Evolutionary conservation across 2,113 vertebrate species (phyloP), one percentile per base, ranked within the genome.

Genomic region (Carettochelys insculpta): DNA sequence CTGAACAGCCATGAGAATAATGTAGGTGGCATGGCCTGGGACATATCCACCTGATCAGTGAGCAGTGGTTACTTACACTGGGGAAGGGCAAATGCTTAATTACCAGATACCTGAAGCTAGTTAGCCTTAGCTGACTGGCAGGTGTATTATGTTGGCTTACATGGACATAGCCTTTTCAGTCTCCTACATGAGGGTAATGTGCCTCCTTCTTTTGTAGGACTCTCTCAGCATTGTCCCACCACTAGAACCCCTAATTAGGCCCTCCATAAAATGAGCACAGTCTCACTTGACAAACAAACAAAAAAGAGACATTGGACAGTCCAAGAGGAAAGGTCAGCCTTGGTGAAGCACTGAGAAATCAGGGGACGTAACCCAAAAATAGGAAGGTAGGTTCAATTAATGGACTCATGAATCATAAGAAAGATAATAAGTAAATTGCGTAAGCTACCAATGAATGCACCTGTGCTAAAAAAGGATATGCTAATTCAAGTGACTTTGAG

Each of bases 251-350:
- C 80, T 91, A 80, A 95, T 56, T 79, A 75, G 79, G 65, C 52
- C 61, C 89, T 93, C 65, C 52, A 95, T 92, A 86, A 92, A 83
- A 90, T 79, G 80, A 92, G 86, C 56, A n/a, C n/a, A 3, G n/a
- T 88, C 92, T 14, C 7, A 1, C 14, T 88, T 83, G 48, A 31
- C 14, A 14, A 61, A 61, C 14, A 34, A 56, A 58, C 29, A 13
- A 61, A 58, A 93, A 84, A 52, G 77, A 20, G 68, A 71, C 80
- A 45, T 29, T 0, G 22, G 14, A 41, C 48, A 78, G 80, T 38
- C 29, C 58, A 84, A 80, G 25, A 38, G 9, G 3, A 11, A 51
- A 84, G 88, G 78, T 87, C 48, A 86, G 68, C 73, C 1, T 75
- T 31, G 4, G 31, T n/a, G 34, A 90, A 83, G 41, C 68, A 47